phyloP scores from a whole-genome alignment of 2,797 vertebrate genomes.

The Lycodopsis pacificus region DNA sequence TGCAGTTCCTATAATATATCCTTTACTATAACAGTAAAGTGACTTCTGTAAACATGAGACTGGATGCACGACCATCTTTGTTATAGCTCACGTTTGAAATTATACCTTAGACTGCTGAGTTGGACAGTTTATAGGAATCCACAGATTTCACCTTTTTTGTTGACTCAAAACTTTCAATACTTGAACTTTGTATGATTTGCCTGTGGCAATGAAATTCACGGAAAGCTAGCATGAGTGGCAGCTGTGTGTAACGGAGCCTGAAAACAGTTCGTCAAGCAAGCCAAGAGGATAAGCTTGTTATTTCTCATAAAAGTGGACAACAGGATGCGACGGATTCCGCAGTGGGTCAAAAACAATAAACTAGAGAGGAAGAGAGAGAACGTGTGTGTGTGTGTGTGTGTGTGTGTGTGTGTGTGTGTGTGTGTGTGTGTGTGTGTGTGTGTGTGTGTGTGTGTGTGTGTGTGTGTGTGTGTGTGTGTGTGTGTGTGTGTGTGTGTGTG shows the following conservation, averaged over 20 bases:
- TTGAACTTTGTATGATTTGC: neutral
- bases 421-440: slow-evolving; percentile 32
- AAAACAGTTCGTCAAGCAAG: slow-evolving; percentile 36
- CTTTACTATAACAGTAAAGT: neutral
- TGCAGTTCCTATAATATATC: neutral
- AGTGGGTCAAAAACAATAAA: slow-evolving; percentile 75
- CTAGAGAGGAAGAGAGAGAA: slow-evolving; percentile 59
- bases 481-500: slow-evolving; percentile 34
- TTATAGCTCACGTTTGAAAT: neutral
- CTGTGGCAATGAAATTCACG: slow-evolving; percentile 7
- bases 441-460: slow-evolving; percentile 19
- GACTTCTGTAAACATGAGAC: neutral
- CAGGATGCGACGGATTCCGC: slow-evolving; percentile 74
- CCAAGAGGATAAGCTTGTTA: slow-evolving; percentile 65
- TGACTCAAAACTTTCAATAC: neutral
- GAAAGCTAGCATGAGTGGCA: slow-evolving; percentile 13
- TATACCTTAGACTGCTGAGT: neutral
- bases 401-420: slow-evolving; percentile 34
- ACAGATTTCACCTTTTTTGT: slow-evolving; percentile 5
- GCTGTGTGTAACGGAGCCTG: slow-evolving; percentile 28
- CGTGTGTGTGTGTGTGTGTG: slow-evolving; percentile 39
- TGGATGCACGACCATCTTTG: neutral
- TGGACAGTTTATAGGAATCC: neutral
- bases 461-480: slow-evolving; percentile 23
- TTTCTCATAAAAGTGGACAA: slow-evolving; percentile 75